These are phyloP conservation scores for Eretmocerus hayati DNA, from an alignment of 2,888 invertebrate species.

Conservation along the genomic window DNA sequence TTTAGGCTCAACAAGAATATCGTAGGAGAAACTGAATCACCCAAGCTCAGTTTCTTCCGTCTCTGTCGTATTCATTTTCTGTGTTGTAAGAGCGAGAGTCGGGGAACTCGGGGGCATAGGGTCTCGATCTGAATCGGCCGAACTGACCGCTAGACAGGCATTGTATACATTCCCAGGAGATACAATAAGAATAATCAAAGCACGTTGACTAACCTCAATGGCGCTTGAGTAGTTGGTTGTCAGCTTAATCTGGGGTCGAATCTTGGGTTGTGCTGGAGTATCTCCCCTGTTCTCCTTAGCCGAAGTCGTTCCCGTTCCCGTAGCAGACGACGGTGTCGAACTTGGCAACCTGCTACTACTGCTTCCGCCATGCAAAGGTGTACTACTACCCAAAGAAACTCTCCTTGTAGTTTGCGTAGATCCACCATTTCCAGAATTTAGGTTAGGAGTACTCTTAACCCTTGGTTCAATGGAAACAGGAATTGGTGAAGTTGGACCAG, in stretches of 20 bases:
- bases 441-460: slow-evolving; percentile 24
- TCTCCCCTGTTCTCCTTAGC: slow-evolving; percentile 43
- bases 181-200: too few species aligned
- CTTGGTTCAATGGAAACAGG: slow-evolving; percentile 29
- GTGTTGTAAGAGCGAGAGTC: too few species aligned
- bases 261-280: slow-evolving; percentile 41
- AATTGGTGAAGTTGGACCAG: slow-evolving; percentile 43
- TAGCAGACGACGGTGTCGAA: slow-evolving; percentile 22
- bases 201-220: slow-evolving; percentile 43
- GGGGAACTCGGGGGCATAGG: neutral
- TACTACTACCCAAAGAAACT: too few species aligned
- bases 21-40: too few species aligned
- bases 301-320: slow-evolving; percentile 27
- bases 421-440: too few species aligned
- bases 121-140: too few species aligned
- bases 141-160: too few species aligned
- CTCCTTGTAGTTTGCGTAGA: neutral
- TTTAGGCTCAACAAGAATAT: too few species aligned
- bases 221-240: slow-evolving; percentile 43
- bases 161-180: neutral
- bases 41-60: too few species aligned
- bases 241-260: slow-evolving; percentile 43
- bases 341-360: slow-evolving; percentile 5
- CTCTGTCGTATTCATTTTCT: too few species aligned
- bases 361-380: neutral